phyloP scores from a whole-genome alignment of 2,888 invertebrate genomes.

The Lasioglossum zephyrum region DNA sequence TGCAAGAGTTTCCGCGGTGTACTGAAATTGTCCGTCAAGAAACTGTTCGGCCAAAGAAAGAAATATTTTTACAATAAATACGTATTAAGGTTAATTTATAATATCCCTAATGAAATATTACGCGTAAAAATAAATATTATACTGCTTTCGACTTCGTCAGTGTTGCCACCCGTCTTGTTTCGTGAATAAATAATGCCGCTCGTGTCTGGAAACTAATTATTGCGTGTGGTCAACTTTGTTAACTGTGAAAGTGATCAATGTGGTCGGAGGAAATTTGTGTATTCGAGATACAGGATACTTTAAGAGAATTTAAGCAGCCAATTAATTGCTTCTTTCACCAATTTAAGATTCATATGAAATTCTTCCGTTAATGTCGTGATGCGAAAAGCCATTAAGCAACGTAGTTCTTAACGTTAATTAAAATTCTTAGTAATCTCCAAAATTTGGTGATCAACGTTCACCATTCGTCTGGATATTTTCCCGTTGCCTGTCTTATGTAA shows the following conservation, averaged over 20 bases:
- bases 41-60: not conserved
- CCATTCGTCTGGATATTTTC: not conserved
- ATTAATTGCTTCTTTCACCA: not conserved
- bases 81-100: not conserved
- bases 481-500: not conserved
- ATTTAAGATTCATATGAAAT: not conserved
- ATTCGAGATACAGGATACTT: not conserved
- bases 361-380: not conserved
- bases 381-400: not conserved
- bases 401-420: too few relatives aligned
- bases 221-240: slow-evolving; percentile 1
- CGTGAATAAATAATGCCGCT: not conserved
- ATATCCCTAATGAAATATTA: not conserved
- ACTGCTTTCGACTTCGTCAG: not conserved
- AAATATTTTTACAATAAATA: not conserved
- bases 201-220: not conserved
- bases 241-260: not conserved
- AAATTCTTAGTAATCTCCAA: not conserved
- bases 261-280: not conserved
- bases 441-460: not conserved
- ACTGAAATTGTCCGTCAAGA: not conserved
- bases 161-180: not conserved
- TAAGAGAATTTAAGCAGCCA: not conserved
- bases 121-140: not conserved
- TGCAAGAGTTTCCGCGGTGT: slow-evolving; percentile 17